Base-by-base conservation (phyloP, 2,888 invertebrate genomes). In the Hoplodrina blanda region DNA sequence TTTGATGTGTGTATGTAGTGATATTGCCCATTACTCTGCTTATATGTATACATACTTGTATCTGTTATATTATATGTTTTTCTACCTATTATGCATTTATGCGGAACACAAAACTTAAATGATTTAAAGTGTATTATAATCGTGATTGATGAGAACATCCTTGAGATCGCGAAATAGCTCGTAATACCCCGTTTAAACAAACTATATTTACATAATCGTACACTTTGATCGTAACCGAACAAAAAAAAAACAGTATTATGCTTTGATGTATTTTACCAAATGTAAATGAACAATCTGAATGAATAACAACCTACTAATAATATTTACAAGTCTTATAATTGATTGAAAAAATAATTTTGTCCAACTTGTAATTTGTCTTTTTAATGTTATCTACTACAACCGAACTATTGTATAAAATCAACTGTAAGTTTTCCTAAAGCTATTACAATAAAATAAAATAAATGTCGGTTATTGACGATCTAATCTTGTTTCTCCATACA, bases 91-190 rank as follows among this genome's bases (percentile, higher is more conserved):
- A 19, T 56, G 6, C 11, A 41, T 46, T 1, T 41, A 56, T 56
- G 59, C 55, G 33, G 46, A 72, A 61, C 25, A 52, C n/a, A 41
- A 13, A 17, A 6, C 15, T 30, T 46, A 19, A 52, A 62, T 50
- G 11, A 20, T 62, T 65, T 62, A 25, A 69, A 69, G 41, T 60
- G 56, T 50, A 49, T 33, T 62, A 57, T 72, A 67, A 69, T 80
- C 69, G 53, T 68, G 65, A 80, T 80, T 77, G 70, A 80, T 77
- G 62, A 61, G 50, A 25, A 6, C 50, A 76, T 70, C 77, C 55
- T 80, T 68, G 59, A 49, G 37, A 25, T 73, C 49, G 49, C 19
- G 33, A 73, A 56, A 76, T 78, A 62, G 60, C 67, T 53, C 37
- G 44, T 60, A 37, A 76, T 59, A 63, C 52, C 69, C 65, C 33